Evolutionary conservation across 1,140 invertebrate genomes (phyloP), one percentile per base, ranked within the genome.

Genomic region (Dendroctonus ponderosae): DNA sequence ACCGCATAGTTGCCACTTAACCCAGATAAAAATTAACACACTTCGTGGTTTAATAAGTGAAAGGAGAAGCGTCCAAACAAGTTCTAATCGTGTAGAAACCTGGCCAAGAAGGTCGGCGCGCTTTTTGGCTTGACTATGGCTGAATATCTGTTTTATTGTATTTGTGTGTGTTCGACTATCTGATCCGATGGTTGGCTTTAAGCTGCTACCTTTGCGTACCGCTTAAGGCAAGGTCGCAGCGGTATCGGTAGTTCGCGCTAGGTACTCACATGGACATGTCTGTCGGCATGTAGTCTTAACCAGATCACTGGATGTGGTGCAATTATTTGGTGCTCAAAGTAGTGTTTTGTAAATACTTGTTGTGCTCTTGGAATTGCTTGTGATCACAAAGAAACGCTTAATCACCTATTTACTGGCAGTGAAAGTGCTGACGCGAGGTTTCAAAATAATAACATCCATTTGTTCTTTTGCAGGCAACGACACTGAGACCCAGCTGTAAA

Each of bases 21-120:
- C 61, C 61, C 50, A 61, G 59, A 61, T 61, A 50, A 61, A 51
- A 61, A 61, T 61, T 61, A 51, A 61, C 59, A 61, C 59, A 62
- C 61, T 62, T 62, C 15, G 61, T 44, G 61, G 49, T 52, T 61
- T 52, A 62, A 62, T 62, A 62, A 62, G 61, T 62, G 61, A 62
- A 62, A 62, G 61, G 61, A 62, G 48, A 61, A 26, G 15, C 44
- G 58, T 50, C 46, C 58, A 38, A 61, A 61, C 44, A 39, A 50
- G 58, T 39, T 61, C 44, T 61, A 61, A 61, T 50, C 37, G 58
- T 38, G 58, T 61, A 61, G 58, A 61, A 61, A 61, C 58, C 39
- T 61, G 44, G 42, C 7, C 37, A 50, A 61, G 44, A 61, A 61
- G 58, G 44, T 61, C 58, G 48, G 53, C 7, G n/a, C 43, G 8